These are phyloP conservation scores for Habrosyne pyritoides DNA, from an alignment of 2,888 invertebrate species.

Conservation along the genomic window DNA sequence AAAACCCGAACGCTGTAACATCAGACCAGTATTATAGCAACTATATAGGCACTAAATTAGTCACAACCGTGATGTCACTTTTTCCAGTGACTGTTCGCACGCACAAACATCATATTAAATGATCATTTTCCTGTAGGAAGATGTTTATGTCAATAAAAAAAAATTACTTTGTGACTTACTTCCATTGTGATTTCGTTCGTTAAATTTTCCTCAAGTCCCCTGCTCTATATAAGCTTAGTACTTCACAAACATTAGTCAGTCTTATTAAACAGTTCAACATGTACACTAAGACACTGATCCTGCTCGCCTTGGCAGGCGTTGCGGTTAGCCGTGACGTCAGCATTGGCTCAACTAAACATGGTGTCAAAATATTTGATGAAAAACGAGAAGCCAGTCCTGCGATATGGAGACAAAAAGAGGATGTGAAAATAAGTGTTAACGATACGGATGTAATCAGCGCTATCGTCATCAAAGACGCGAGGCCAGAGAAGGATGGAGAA, in stretches of 20 bases:
- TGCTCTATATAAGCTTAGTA: conserved; percentile 4
- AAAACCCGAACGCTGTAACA: background rate
- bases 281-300: conserved; percentile 32
- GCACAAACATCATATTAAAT: background rate
- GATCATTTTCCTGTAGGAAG: background rate
- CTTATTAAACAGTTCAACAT: conserved; percentile 34
- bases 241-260: background rate
- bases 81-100: background rate
- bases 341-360: conserved; percentile 41
- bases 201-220: background rate
- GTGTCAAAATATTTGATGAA: conserved; percentile 61
- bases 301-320: conserved; percentile 44
- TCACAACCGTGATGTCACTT: background rate
- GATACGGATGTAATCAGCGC: conserved; percentile 58
- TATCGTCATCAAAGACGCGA: conserved; percentile 58
- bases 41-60: background rate
- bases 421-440: conserved; percentile 55
- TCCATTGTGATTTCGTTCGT: background rate
- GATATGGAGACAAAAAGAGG: conserved; percentile 60
- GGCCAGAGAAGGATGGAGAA: conserved; percentile 69
- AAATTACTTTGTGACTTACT: background rate
- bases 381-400: conserved; percentile 62
- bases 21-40: background rate
- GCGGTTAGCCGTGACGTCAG: conserved; percentile 56
- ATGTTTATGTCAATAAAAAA: background rate